Base-by-base conservation (phyloP, 1,140 invertebrate species). In the Brachionus koreanus region DNA sequence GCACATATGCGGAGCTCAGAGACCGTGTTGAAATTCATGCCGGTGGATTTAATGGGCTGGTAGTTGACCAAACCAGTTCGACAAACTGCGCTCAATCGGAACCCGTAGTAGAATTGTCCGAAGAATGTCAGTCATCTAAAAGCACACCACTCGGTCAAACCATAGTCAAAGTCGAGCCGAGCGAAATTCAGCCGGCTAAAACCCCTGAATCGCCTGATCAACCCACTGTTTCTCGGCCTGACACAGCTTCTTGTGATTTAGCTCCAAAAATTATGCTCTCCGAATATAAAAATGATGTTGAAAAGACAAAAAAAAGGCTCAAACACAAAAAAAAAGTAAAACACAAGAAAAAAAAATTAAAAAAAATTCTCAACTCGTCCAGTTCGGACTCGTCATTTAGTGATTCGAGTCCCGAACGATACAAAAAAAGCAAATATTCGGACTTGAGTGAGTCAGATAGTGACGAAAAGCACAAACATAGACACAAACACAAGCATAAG, bases 301-400 rank as follows among this genome's bases (percentile, higher is more conserved):
- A 5, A 4, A 2, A 37, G n/a, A 37, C 37, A 12, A 69, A 12
- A 43, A 69, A 69, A 69, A 37, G 65, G 19, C 4, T 9, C 37
- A 69, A 69, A 33, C 29, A 39, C n/a, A 69, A 69, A 69, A 69
- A 69, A 69, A 69, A 69, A 16, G 7, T 69, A 6, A 69, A 69
- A 25, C 33, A 69, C 37, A 69, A 42, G 19, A 69, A 69, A 39
- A 69, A 69, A 69, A 69, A 39, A 33, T n/a, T 69, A 16, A 69
- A 69, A 69, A 69, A 69, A 67, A 67, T 67, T 12, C 29, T 67
- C 23, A 67, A 67, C 33, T 67, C 63, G 35, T 69, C 61, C 33
- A 65, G 61, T 23, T 65, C 61, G 16, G 33, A 19, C 33, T 16
- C 13, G 7, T 69, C 65, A 57, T 57, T 19, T n/a, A 39, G 3